Evolutionary conservation across 2,888 invertebrate species (phyloP).

Genomic region (Barypeithes pellucidus): DNA sequence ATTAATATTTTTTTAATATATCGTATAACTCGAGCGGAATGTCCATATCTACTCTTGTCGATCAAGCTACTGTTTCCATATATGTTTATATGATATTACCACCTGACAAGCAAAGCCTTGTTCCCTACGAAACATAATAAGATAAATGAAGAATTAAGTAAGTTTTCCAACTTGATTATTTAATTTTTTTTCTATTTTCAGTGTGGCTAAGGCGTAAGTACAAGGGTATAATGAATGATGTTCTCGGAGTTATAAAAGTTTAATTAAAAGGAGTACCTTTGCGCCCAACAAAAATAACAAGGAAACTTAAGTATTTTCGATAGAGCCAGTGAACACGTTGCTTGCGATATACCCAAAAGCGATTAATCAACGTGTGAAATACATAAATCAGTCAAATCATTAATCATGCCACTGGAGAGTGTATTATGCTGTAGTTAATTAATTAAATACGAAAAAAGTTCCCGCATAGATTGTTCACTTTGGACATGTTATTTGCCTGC

Average conservation of each 20-base stretch:
- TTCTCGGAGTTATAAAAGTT: conserved; percentile 47
- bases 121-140: background rate
- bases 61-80: too few relatives aligned
- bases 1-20: too few relatives aligned
- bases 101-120: too few relatives aligned
- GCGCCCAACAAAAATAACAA: conserved; percentile 49
- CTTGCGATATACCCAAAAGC: conserved; percentile 51
- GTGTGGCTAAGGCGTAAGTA: conserved; percentile 20
- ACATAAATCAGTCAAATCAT: conserved; percentile 67
- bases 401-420: conserved; percentile 64
- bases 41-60: too few relatives aligned
- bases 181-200: background rate
- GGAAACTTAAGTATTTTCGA: conserved; percentile 53
- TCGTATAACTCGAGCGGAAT: too few relatives aligned
- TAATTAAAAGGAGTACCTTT: conserved; percentile 49
- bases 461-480: conserved; percentile 49
- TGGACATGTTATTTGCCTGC: conserved; percentile 51
- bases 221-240: conserved; percentile 40
- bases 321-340: conserved; percentile 50
- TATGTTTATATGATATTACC: too few relatives aligned
- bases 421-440: conserved; percentile 54
- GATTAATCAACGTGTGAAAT: conserved; percentile 57
- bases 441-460: conserved; percentile 51
- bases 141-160: background rate
- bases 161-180: background rate